Percentiles rank a stretch among this genome's conserved stretches.
phyloP scores from a whole-genome alignment of 2,113 vertebrate species.

The Illadopsis cleaveri region DNA sequence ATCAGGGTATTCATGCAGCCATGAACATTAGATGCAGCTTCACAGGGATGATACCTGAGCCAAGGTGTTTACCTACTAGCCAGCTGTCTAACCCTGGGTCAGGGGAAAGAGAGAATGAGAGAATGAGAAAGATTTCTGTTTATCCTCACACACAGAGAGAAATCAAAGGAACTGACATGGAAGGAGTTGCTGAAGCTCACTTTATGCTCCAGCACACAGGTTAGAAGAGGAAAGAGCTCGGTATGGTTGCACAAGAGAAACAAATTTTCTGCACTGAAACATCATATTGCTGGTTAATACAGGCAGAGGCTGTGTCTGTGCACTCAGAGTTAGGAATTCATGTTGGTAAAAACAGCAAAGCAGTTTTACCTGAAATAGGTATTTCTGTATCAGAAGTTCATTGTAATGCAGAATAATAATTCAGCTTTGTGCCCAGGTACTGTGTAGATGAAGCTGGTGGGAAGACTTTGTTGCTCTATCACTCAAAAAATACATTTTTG shows the following conservation, averaged over 20 bases:
- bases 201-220: neutral
- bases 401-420: neutral
- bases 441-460: neutral
- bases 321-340: neutral
- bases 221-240: neutral
- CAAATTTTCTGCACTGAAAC: neutral
- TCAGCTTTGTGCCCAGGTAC: neutral
- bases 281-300: neutral
- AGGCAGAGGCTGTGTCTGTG: neutral
- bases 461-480: neutral
- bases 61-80: neutral
- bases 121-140: neutral
- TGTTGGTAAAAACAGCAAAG: neutral
- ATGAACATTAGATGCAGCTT: neutral
- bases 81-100: neutral
- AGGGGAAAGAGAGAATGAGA: neutral
- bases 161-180: neutral
- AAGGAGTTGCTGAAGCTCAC: neutral
- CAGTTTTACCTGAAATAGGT: neutral
- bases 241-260: neutral
- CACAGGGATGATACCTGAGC: neutral
- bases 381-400: neutral
- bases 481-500: neutral
- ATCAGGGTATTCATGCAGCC: rapidly evolving
- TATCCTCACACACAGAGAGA: neutral